phyloP scores from a whole-genome alignment of 2,888 invertebrate species.

The Heteromyza rotundicornis region DNA sequence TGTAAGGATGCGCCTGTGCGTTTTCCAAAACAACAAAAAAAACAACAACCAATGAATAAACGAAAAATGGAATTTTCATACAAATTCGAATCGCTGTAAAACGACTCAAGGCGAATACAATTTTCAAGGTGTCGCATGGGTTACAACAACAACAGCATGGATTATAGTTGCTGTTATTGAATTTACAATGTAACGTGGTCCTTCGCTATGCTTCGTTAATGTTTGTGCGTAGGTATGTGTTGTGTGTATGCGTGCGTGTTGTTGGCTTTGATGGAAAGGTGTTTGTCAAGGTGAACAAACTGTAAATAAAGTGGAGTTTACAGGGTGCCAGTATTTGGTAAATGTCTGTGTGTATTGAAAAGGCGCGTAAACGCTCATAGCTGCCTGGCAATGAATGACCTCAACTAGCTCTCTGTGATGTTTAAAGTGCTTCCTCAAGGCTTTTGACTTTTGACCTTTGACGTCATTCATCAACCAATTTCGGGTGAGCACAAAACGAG shows the following conservation, averaged over 20 bases:
- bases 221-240: constrained; percentile 12
- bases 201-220: not conserved
- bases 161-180: not conserved
- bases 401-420: no score
- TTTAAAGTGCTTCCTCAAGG: no score
- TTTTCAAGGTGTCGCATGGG: constrained; percentile 4
- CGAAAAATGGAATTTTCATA: not conserved
- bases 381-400: no score
- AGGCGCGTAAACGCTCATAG: no score
- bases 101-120: constrained; percentile 1
- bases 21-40: not conserved
- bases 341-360: no score
- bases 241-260: constrained; percentile 35
- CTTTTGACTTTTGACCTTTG: no score
- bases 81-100: not conserved
- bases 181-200: not conserved
- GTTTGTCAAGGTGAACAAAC: constrained; percentile 51
- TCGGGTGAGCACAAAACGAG: no score
- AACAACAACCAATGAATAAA: not conserved
- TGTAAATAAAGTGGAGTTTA: no score
- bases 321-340: no score
- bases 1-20: not conserved
- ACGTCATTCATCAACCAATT: no score
- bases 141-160: not conserved
- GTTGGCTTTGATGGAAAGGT: constrained; percentile 34